These are phyloP conservation scores for Paramuricea clavata DNA, from an alignment of 92 coral and sea anemone genomes.

Conservation along the genomic window DNA sequence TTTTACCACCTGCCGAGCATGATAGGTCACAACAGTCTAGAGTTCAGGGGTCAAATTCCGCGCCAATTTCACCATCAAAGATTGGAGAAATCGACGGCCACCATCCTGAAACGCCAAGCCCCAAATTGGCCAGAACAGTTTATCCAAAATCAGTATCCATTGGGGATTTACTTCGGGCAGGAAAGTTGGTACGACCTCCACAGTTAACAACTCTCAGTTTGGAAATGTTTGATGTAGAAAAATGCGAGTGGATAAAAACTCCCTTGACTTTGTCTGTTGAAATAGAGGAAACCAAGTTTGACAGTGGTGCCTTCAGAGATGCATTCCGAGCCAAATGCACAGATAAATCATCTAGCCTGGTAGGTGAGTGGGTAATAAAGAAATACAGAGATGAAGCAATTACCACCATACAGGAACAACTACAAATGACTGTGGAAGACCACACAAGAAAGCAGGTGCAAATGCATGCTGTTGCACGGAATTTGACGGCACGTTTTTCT, in stretches of 20 bases:
- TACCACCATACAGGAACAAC: conserved; percentile 49
- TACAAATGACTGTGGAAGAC: conserved; percentile 60
- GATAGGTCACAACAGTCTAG: neutral
- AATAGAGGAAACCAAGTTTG: conserved; percentile 55
- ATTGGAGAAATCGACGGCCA: neutral
- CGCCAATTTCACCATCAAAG: conserved; percentile 15
- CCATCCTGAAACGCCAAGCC: neutral
- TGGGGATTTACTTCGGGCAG: conserved; percentile 32
- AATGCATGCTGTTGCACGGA: conserved; percentile 70
- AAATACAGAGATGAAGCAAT: conserved; percentile 58
- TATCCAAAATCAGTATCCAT: conserved; percentile 29
- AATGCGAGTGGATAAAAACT: conserved; percentile 55
- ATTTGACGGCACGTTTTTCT: conserved; percentile 62
- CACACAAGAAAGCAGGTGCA: conserved; percentile 74
- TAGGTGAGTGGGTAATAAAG: conserved; percentile 70
- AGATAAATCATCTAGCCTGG: conserved; percentile 20
- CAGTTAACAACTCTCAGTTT: conserved; percentile 46
- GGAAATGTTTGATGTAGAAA: conserved; percentile 68
- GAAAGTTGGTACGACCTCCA: conserved; percentile 24
- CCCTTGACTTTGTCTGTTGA: conserved; percentile 43
- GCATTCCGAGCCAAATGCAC: conserved; percentile 66
- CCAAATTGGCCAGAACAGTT: too few relatives aligned
- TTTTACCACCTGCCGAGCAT: conserved; percentile 24
- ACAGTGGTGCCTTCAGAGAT: conserved; percentile 64
- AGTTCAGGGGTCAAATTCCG: neutral